Evolutionary conservation across 2,113 vertebrate genomes (phyloP).

Genomic region (Hemichromis elongatus): DNA sequence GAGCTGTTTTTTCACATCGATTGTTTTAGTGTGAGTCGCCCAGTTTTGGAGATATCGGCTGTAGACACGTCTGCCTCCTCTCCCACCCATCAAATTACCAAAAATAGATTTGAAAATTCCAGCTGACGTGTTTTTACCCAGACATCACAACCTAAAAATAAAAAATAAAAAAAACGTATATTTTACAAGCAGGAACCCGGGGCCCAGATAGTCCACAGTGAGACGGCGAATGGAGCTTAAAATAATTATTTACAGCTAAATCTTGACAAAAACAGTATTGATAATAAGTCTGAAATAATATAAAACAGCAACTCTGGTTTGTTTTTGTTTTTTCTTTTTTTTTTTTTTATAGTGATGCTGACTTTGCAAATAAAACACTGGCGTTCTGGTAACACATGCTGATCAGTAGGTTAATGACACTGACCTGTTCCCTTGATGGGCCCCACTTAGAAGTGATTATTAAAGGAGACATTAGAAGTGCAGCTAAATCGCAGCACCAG

Average conservation of each 20-base stretch:
- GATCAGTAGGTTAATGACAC: fast-evolving
- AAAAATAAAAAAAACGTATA: background rate
- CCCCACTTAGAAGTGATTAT: background rate
- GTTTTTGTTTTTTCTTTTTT: background rate
- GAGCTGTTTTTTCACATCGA: fast-evolving
- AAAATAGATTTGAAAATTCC: background rate
- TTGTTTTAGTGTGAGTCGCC: fast-evolving
- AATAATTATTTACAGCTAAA: background rate
- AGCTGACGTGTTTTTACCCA: background rate
- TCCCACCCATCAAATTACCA: too few relatives aligned
- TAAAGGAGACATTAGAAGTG: background rate
- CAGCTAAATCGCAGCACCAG: background rate
- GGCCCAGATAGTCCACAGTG: background rate
- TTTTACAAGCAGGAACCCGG: background rate
- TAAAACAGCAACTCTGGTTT: background rate
- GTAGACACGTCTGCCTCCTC: background rate
- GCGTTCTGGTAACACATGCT: background rate
- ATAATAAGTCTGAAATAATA: fast-evolving
- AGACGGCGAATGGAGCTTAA: background rate
- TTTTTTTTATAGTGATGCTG: background rate
- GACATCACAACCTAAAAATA: background rate
- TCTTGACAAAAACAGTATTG: background rate
- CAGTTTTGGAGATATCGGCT: background rate
- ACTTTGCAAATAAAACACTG: background rate
- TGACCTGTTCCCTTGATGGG: background rate